Conservation (phyloP, 2,113 vertebrate genomes). For the Nesogale talazaci region DNA sequence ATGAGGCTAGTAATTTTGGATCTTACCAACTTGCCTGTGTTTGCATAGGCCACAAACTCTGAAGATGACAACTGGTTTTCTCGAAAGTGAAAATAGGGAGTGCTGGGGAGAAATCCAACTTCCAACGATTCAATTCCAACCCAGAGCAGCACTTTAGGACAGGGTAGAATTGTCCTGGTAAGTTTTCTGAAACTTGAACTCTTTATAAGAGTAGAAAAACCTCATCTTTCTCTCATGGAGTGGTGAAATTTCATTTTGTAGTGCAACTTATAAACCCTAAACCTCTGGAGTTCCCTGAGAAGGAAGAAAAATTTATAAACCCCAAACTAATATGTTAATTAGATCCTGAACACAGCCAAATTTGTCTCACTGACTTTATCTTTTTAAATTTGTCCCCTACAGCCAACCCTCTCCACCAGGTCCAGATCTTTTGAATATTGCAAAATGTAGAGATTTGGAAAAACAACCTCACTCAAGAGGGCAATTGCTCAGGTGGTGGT, state of each 20-base stretch:
- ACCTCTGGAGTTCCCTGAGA: too few species aligned
- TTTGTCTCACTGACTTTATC: neutral
- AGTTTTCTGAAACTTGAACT: too few species aligned
- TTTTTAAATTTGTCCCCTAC: neutral
- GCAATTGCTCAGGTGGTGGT: neutral
- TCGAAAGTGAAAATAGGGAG: neutral
- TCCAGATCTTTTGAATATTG: neutral
- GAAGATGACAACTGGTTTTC: neutral
- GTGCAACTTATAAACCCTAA: too few species aligned
- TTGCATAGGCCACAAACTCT: neutral
- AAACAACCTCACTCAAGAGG: neutral
- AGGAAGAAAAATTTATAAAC: too few species aligned
- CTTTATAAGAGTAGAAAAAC: too few species aligned
- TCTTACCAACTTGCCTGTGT: neutral
- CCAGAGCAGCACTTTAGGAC: too few species aligned
- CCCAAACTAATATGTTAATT: neutral
- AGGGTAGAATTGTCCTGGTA: too few species aligned
- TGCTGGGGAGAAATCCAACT: neutral
- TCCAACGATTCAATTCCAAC: too few species aligned
- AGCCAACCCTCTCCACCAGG: neutral
- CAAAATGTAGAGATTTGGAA: neutral
- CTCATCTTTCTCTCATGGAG: too few species aligned
- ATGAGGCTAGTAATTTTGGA: conserved; percentile 8
- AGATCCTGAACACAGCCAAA: neutral
- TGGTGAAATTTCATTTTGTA: too few species aligned